Conservation (phyloP, 2,888 invertebrate species). For the Gastracanthus pulcherrimus region DNA sequence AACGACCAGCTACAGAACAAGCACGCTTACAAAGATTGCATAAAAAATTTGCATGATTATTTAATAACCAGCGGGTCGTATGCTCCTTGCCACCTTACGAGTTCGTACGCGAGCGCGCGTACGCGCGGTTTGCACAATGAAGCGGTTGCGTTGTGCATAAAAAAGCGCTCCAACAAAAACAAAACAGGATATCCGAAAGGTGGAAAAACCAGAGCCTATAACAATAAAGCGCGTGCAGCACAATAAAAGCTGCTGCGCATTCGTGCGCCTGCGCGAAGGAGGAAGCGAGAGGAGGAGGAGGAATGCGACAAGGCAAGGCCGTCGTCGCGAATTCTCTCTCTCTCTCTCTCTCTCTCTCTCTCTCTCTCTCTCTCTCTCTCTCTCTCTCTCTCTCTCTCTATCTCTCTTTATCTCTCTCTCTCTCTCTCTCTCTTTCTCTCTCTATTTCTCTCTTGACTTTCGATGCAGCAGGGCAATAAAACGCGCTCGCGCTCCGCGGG, state of each 20-base stretch:
- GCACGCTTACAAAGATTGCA: background rate
- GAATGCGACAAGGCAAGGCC: conserved; percentile 42
- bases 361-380: conserved; percentile 3
- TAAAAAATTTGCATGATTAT: conserved; percentile 36
- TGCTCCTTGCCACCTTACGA: background rate
- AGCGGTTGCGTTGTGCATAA: conserved; percentile 3
- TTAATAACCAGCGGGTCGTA: conserved; percentile 5
- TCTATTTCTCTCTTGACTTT: conserved; percentile 23
- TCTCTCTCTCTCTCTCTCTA: background rate
- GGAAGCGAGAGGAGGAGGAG: conserved; percentile 22
- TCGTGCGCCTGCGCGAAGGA: conserved; percentile 1
- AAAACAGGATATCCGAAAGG: conserved; percentile 29
- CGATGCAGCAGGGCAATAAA: conserved; percentile 27
- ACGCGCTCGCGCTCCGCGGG: background rate
- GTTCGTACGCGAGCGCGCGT: background rate
- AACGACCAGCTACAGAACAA: background rate
- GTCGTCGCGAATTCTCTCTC: conserved; percentile 9
- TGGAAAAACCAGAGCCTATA: conserved; percentile 20
- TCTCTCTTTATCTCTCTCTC: too few species aligned
- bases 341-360: conserved; percentile 9
- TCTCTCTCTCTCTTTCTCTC: too few species aligned
- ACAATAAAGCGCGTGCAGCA: conserved; percentile 15
- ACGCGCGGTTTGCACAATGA: background rate
- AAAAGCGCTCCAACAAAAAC: background rate
- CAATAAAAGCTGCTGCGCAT: too few species aligned